Conservation (phyloP, 2,888 invertebrate species). For the Osmoderma eremita region DNA sequence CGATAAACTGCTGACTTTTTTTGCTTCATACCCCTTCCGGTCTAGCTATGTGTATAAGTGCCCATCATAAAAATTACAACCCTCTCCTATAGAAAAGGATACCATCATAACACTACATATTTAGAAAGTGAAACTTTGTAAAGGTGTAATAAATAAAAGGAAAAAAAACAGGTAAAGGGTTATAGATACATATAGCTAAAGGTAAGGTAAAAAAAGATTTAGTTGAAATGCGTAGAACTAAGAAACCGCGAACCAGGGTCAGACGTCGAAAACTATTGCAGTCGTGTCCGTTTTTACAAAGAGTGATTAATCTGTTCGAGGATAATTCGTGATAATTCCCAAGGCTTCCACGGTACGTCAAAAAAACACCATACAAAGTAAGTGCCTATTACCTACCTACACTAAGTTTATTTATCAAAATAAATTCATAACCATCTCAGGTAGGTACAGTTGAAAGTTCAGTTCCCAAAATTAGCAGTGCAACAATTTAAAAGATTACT, state of each 20-base stretch:
- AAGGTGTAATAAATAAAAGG: conserved; percentile 58
- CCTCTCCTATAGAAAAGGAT: conserved; percentile 13
- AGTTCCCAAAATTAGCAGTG: no score
- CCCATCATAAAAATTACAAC: conserved; percentile 26
- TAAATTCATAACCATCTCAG: no score
- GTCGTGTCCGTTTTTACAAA: conserved; percentile 45
- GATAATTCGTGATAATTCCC: conserved; percentile 26
- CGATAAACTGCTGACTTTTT: conserved; percentile 16
- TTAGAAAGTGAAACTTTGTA: conserved; percentile 56
- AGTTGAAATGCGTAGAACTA: conserved; percentile 47
- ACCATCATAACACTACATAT: conserved; percentile 17
- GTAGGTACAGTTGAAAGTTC: no score
- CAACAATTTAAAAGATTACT: no score
- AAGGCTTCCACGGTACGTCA: conserved; percentile 9
- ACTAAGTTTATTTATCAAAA: no score
- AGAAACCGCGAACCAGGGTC: conserved; percentile 62
- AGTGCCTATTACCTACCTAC: no score
- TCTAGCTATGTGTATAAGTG: not conserved
- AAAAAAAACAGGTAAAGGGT: conserved; percentile 53
- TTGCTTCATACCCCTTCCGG: conserved; percentile 6
- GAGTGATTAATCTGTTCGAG: conserved; percentile 50
- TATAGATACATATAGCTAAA: conserved; percentile 45
- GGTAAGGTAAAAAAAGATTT: conserved; percentile 38
- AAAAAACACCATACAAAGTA: conserved; percentile 6
- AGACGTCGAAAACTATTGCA: conserved; percentile 46